Base-by-base conservation (phyloP, 2,888 invertebrate genomes). In the Muschampia plurimacula region DNA sequence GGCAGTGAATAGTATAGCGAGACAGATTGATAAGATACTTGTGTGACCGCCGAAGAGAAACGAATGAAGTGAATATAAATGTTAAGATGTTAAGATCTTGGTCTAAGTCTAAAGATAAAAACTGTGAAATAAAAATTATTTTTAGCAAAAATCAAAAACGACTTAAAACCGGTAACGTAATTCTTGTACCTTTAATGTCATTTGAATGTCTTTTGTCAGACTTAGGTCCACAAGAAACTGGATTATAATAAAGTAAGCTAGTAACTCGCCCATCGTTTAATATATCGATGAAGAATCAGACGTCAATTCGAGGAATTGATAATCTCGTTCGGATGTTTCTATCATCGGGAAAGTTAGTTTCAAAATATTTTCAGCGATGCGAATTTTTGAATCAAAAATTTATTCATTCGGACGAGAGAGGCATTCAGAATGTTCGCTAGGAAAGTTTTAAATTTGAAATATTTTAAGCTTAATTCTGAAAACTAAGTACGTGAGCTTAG, bases 321-420 rank as follows among this genome's bases (percentile, higher is more conserved):
- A 66, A 71, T 71, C 57, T 70, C 59, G 46, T 70, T 57, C 65
- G 41, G 57, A 70, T 69, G 64, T 69, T 69, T 69, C 69, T 64
- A 69, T 70, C 57, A 65, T 57, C 57, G 46, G 44, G 28, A 59
- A 70, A 70, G 44, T 70, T 59, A 59, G 70, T 44, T 65, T 57
- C 12, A 7, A 36, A 59, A 70, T 36, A 70, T 59, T 65, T 57
- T 57, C 57, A 70, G 46, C 13, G 55, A n/a, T 55, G 57, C 46
- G 36, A 46, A 44, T 13, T 70, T 65, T 41, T 65, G 57, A 59
- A 22, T 65, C 41, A 32, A n/a, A 57, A 70, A 55, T 69, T 22
- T 69, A 70, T 70, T 70, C 10, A 65, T 55, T 32, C 12, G 64
- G 15, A 57, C 46, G 28, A 46, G 44, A 32, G 57, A 22, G n/a